These are phyloP conservation scores for Caerostris darwini DNA, from an alignment of 1,140 invertebrate genomes.

Conservation along the genomic window DNA sequence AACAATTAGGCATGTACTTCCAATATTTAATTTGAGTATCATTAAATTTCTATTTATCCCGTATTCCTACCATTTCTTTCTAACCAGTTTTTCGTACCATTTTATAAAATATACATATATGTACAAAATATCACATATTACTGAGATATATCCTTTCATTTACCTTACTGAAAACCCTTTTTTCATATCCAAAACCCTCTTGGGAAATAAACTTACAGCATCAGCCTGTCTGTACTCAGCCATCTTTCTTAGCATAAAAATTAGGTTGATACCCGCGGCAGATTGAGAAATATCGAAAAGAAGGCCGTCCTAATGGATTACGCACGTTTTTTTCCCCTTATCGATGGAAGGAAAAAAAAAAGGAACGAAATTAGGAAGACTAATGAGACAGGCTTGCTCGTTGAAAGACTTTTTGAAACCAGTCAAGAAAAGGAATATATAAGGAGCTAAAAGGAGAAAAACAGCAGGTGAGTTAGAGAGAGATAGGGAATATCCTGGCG, in stretches of 20 bases:
- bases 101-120: too few species aligned
- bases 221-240: not conserved
- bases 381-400: not conserved
- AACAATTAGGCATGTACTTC: too few species aligned
- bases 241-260: not conserved
- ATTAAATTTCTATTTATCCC: too few species aligned
- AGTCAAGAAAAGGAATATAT: not conserved
- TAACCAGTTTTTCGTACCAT: too few species aligned
- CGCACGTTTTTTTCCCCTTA: not conserved
- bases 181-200: not conserved
- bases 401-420: constrained; percentile 41
- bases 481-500: not conserved
- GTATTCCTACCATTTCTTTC: too few species aligned
- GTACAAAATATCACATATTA: too few species aligned
- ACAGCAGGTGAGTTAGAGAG: not conserved
- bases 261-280: not conserved
- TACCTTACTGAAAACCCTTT: not conserved
- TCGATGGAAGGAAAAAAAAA: not conserved
- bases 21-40: too few species aligned
- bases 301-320: constrained; percentile 20
- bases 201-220: not conserved
- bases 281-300: not conserved
- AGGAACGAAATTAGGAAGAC: constrained; percentile 27
- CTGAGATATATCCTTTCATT: not conserved
- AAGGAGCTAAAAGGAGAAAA: not conserved